phyloP scores from a whole-genome alignment of 1,140 invertebrate genomes.

The Camponotus pennsylvanicus region DNA sequence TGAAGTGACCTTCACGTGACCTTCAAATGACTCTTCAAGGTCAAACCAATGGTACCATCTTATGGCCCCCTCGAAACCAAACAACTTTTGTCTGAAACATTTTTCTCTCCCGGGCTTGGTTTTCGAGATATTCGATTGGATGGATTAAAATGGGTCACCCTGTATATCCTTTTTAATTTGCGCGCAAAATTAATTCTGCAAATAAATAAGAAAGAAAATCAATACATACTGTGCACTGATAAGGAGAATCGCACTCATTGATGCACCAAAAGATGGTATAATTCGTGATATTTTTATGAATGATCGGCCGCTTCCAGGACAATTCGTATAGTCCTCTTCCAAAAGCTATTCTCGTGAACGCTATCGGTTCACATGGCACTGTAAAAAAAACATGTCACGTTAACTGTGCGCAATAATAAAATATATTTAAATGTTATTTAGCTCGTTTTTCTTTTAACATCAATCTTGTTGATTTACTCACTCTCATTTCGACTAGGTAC shows the following conservation, averaged over 20 bases:
- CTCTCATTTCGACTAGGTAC: constrained; percentile 88
- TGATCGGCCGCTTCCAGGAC: constrained; percentile 88
- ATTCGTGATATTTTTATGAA: constrained; percentile 82
- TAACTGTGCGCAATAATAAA: constrained; percentile 5
- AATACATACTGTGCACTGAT: constrained; percentile 87
- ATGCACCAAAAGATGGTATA: constrained; percentile 93
- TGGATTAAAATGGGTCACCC: too few species aligned
- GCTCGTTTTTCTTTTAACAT: background rate
- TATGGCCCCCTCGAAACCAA: too few species aligned
- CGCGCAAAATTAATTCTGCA: background rate
- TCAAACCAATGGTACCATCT: too few species aligned
- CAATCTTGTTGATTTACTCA: constrained; percentile 79
- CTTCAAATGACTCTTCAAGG: too few species aligned
- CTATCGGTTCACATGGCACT: constrained; percentile 86
- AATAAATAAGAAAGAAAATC: background rate
- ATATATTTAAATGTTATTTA: background rate
- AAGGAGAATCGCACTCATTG: constrained; percentile 87
- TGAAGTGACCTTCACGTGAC: too few species aligned
- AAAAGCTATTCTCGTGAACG: constrained; percentile 90
- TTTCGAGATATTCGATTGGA: too few species aligned
- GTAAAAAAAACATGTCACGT: constrained; percentile 70
- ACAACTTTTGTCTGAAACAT: too few species aligned
- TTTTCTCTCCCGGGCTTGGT: too few species aligned
- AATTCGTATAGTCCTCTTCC: constrained; percentile 90
- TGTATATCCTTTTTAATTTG: too few species aligned